Evolutionary conservation across 2,797 vertebrate genomes (phyloP), one percentile per base, ranked within the genome.

Genomic region (Fistularia tabacaria): DNA sequence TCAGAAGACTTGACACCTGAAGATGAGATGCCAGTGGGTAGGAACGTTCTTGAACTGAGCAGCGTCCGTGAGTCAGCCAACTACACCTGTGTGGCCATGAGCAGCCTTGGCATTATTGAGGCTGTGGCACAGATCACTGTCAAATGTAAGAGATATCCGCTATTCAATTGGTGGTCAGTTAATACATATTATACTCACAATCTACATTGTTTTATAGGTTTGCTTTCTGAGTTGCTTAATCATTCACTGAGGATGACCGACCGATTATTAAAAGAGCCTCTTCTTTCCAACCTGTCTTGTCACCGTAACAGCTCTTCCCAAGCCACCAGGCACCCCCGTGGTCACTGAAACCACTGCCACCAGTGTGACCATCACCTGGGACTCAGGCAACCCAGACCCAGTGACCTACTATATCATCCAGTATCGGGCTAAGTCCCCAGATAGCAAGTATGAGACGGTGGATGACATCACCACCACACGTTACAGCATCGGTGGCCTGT

Each of bases 51-150:
- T 47, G 97, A 97, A 66, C 93, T 99, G 84, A 97, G 93, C 6
- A 92, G 94, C 1, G 93, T 99, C 65, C 95, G 93, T 52, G 97
- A 99, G 79, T 99, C 97, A 0, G 97, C 96, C 86, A 99, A 99
- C 91, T 99, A 99, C 87, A 99, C 97, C 1, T 99, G 97, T 0
- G 96, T 99, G 81, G 97, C 97, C 86, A 98, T 99, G 96, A 98
- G 96, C 87, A 98, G 96, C 68, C 92, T 99, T 76, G 97, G 97
- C 40, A 96, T 99, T 81, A 99, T 99, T 6, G 97, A 99, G 53
- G 93, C 95, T 0, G 93, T 96, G 56, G 94, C 97, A 0, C 97
- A 99, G 86, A 97, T 99, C 92, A 97, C 94, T 2, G 97, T 99
- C 84, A 99, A 99, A 91, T 98, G 97, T 98, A 91, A 96, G 95